phyloP scores from a whole-genome alignment of 2,797 vertebrate genomes.

The Oophaga sylvatica region DNA sequence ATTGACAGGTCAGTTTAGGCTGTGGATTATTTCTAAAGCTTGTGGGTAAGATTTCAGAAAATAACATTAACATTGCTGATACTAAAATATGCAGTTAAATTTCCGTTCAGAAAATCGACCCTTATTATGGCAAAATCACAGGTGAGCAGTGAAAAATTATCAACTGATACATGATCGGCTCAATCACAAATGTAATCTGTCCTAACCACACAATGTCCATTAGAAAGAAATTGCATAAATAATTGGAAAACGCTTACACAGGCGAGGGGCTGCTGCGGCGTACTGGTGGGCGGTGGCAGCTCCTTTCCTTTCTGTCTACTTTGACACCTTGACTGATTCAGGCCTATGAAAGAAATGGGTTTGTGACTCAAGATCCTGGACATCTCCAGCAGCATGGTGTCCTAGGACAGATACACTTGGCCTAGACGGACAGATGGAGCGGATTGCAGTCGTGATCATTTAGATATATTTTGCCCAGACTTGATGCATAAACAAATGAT shows the following conservation, averaged over 20 bases:
- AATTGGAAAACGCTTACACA: no score
- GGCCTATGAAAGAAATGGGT: not conserved
- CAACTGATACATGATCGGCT: not conserved
- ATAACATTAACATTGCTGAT: no score
- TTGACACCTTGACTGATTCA: not conserved
- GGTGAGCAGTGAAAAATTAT: not conserved
- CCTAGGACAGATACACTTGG: not conserved
- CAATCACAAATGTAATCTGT: not conserved
- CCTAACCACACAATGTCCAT: not conserved
- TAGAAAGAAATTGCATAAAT: not conserved
- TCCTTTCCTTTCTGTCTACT: not conserved
- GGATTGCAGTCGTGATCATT: not conserved
- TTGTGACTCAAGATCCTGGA: constrained; percentile 25
- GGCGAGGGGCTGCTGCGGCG: not conserved
- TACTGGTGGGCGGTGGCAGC: not conserved
- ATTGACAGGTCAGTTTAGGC: no score
- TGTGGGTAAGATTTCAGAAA: no score
- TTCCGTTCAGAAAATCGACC: no score
- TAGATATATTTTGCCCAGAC: constrained; percentile 26
- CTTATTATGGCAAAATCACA: not conserved
- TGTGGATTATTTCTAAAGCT: no score
- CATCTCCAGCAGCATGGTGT: constrained; percentile 3
- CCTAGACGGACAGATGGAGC: not conserved
- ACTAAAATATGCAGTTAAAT: no score
- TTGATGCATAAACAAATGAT: constrained; percentile 28